phyloP scores from a whole-genome alignment of 1,140 invertebrate species.

The Acromyrmex charruanus region DNA sequence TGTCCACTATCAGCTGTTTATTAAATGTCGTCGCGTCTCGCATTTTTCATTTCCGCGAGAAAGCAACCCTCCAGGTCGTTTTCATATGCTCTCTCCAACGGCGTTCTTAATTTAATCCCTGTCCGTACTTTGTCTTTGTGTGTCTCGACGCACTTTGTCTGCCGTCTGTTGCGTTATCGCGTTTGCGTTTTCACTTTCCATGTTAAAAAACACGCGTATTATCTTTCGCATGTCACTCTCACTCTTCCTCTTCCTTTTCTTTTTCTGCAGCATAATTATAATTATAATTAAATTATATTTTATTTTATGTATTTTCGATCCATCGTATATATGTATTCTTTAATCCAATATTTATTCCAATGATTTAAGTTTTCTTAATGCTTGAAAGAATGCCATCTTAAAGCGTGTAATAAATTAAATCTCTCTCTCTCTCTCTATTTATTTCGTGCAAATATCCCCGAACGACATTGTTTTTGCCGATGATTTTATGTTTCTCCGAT shows the following conservation, averaged over 20 bases:
- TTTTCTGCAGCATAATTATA: too few species aligned
- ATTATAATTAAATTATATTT: too few species aligned
- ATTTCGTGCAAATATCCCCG: constrained; percentile 15
- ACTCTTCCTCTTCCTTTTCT: background rate
- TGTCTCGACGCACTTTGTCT: background rate
- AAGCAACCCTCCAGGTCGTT: background rate
- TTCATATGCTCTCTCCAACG: background rate
- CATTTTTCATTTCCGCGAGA: background rate
- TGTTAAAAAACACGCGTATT: background rate
- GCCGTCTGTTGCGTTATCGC: background rate
- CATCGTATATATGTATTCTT: too few species aligned
- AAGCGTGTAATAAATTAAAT: too few species aligned
- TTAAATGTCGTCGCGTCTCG: background rate
- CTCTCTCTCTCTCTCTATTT: background rate
- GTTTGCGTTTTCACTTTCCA: background rate
- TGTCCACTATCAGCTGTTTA: background rate
- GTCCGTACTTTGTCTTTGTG: background rate
- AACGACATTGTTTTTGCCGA: constrained; percentile 23
- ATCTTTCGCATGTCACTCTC: background rate
- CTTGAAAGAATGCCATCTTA: too few species aligned
- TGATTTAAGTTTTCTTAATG: too few species aligned
- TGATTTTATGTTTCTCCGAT: constrained; percentile 11
- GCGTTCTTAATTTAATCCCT: constrained; percentile 2
- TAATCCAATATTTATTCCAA: too few species aligned
- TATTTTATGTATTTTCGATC: too few species aligned